Evolutionary conservation across 2,888 invertebrate species (phyloP), one percentile per base, ranked within the genome.

Genomic region (Pyralis farinalis): DNA sequence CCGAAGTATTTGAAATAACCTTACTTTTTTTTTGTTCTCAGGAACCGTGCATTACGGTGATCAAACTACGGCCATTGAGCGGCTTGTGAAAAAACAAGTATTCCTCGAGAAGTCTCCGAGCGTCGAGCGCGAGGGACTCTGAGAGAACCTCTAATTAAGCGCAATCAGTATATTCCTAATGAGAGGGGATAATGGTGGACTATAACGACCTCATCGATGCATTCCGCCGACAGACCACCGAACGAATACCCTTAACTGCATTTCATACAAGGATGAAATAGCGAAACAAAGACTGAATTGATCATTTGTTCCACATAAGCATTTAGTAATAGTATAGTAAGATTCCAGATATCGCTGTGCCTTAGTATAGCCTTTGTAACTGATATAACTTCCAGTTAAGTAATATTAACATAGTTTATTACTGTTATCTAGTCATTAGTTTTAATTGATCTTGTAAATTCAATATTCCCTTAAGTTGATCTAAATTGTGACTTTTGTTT

Each of bases 111-210:
- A 70, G 69, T 74, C 71, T 58, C 63, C 69, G 72, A 70, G 59
- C 70, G 70, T 67, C 67, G 76, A 78, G 79, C 81, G 84, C 78
- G 67, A 71, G 75, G 68, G 75, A 68, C 75, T 77, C 69, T 62
- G 69, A 73, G 82, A 71, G 82, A 80, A 77, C 81, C 84, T 79
- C 75, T 84, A 88, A 88, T 88, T 88, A 88, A 85, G 77, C 82
- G 83, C 84, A 88, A 88, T 88, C 88, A 88, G 86, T 86, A 80
- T 88, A 88, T 86, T 85, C 85, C 85, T 88, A 88, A 88, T 86
- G 88, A 85, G 82, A 77, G 87, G 74, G 78, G 82, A 81, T 88
- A 86, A 87, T 87, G 76, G 81, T 81, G 77, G 86, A 75, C 79
- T 79, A 75, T 79, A 81, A 83, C 80, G 82, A 83, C 63, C 80